Base-by-base conservation (phyloP, 2,797 vertebrate species). In the Enteromius treurensis region DNA sequence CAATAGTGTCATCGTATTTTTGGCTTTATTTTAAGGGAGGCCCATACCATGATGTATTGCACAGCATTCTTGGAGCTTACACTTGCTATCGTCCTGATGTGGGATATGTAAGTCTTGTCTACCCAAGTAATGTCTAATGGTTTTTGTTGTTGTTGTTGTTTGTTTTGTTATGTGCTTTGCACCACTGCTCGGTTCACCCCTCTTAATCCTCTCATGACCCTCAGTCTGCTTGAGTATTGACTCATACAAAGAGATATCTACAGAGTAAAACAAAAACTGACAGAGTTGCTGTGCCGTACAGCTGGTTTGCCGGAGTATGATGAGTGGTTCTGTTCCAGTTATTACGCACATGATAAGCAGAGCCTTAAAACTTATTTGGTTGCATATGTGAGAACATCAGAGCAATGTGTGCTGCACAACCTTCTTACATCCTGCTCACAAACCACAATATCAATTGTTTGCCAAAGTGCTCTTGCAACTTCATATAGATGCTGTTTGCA, bases 61-160 rank as follows among this genome's bases (percentile, higher is more conserved):
- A 99, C 95, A 97, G 97, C 94, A 94, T 99, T 92, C 93, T 99
- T 90, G 97, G 97, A 93, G 97, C 97, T 1, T 99, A 99, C 90
- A 98, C 97, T 15, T 99, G 97, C 91, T 99, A 99, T 94, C 94
- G 97, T 89, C 97, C 97, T 42, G 97, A 99, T 42, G 97, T 99
- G 62, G 97, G 97, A 90, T 99, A 99, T 26, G 97, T 99, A 96
- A 97, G 97, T 34, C 7, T 77, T 15, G 14, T 45, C 49, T 77
- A 17, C 5, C 42, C 37, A 23, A 64, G 42, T n/a, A 11, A 37
- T 60, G 5, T n/a, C 11, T 40, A 32, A 45, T 64, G 17, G 55
- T 19, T 53, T 6, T 77, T 42, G 9, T 40, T 40, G 37, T 40
- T 42, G 7, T 40, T 40, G 2, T 42, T 11, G 9, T 10, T 10